Base-by-base conservation (phyloP, 2,888 invertebrate genomes). In the Zaprionus lineosus region DNA sequence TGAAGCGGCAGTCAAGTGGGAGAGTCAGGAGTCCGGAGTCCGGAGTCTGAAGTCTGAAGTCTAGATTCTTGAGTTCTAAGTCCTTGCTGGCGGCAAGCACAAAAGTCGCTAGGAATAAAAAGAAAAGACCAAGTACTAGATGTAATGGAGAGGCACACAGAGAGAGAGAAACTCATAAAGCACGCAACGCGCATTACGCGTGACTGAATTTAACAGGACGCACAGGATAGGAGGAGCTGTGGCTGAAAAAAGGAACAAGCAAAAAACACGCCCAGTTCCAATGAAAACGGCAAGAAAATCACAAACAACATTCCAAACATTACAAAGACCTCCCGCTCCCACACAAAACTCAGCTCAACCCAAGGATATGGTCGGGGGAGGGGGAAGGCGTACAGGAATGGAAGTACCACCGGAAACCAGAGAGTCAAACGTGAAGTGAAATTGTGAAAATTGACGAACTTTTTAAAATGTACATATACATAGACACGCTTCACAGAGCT, bases 251-350 rank as follows among this genome's bases (percentile, higher is more conserved):
- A 29, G 28, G 19, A 55, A 33, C 28, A 70, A 29, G 28, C 28
- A 52, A 36, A 39, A 28, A 48, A 52, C 40, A 46, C 48, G 29
- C 46, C 26, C 39, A 64, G 48, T 55, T 16, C 47, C 28, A 37
- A 40, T 37, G 55, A 61, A 51, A 69, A 55, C 26, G 36, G 31
- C 33, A 58, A 48, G 47, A 63, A 78, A 78, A 78, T 78, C 82
- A 78, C 69, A 78, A 78, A 70, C 78, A 78, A 65, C 73, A 78
- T 78, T 82, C 78, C 73, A n/a, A 40, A 34, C 63, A 67, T 70
- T 56, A 51, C 74, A 57, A 74, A 53, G 59, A 19, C 3, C 19
- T 19, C 19, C 19, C 3, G 5, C 19, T 19, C 19, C 19, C 19
- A 5, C 19, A n/a, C n/a, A n/a, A n/a, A n/a, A n/a, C n/a, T n/a